Base-by-base conservation (phyloP, 2,888 invertebrate species). In the Shargacucullia verbasci region DNA sequence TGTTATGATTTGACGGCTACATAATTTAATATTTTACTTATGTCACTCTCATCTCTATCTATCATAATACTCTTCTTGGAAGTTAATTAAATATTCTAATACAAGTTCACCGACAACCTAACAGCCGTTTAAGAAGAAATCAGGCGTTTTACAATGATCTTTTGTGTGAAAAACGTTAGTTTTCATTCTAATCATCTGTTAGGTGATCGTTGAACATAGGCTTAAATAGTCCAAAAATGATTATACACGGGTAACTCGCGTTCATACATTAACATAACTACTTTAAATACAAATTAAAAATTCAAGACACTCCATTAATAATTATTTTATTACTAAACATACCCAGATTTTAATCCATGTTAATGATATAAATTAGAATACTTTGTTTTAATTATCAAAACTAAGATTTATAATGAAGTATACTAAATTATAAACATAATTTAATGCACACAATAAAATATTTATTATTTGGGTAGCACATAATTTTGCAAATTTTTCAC, bases 401-500 rank as follows among this genome's bases (percentile, higher is more conserved):
- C 33, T 34, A 14, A 12, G 15, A 7, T 20, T 11, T 12, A 31
- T 45, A 49, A n/a, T n/a, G n/a, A n/a, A 33, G 20, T 25, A 34
- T 37, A 34, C 10, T 34, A 37, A 13, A 60, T 67, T 37, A 44
- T 47, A 58, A 12, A n/a, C 20, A 34, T 63, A 58, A 59, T 70
- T 39, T 27, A 45, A 52, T 53, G 50, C 35, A 38, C 14, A 20
- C n/a, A 20, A 20, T n/a, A 25, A 20, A 45, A 27, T 41, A 52
- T 63, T 48, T 40, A 31, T 37, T 27, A 12, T 33, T 29, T 11
- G 41, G 10, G 31, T 35, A 48, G 39, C 44, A 40, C 20, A 34
- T 45, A 44, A 40, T 15, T 48, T 50, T 34, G 59, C 49, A 14
- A 58, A 34, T 20, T 47, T 35, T 62, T 59, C 41, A 66, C 76